These are phyloP conservation scores for Percina caprodes DNA, from an alignment of 2,113 vertebrate genomes.

Conservation along the genomic window DNA sequence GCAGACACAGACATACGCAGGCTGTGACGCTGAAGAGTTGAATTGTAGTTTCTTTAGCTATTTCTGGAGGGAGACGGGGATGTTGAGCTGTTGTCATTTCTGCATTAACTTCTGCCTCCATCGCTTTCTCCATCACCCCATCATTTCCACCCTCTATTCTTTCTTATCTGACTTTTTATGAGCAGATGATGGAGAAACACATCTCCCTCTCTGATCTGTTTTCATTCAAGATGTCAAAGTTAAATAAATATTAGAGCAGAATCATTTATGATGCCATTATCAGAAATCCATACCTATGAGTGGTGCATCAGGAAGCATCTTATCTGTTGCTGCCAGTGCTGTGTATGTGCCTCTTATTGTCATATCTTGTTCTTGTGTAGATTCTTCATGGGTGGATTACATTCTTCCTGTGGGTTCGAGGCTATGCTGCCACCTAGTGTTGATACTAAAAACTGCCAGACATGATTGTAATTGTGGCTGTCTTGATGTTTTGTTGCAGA, in stretches of 20 bases:
- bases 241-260: background rate
- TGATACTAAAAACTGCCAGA: background rate
- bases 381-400: background rate
- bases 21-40: slow-evolving; percentile 50
- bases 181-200: slow-evolving; percentile 8
- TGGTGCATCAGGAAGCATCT: background rate
- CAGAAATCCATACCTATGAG: background rate
- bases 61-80: slow-evolving; percentile 32
- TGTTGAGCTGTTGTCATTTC: background rate
- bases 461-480: background rate
- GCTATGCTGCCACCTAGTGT: slow-evolving; percentile 54
- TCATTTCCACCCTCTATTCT: background rate
- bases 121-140: background rate
- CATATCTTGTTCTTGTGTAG: background rate
- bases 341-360: background rate
- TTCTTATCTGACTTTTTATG: background rate
- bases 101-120: background rate
- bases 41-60: slow-evolving; percentile 43
- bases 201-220: background rate
- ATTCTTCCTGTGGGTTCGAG: background rate
- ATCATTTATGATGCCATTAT: background rate
- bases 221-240: background rate
- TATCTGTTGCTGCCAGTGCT: slow-evolving; percentile 24
- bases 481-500: background rate
- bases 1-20: slow-evolving; percentile 32